phyloP scores from a whole-genome alignment of 1,140 invertebrate genomes.

The Centruroides sculpturatus region DNA sequence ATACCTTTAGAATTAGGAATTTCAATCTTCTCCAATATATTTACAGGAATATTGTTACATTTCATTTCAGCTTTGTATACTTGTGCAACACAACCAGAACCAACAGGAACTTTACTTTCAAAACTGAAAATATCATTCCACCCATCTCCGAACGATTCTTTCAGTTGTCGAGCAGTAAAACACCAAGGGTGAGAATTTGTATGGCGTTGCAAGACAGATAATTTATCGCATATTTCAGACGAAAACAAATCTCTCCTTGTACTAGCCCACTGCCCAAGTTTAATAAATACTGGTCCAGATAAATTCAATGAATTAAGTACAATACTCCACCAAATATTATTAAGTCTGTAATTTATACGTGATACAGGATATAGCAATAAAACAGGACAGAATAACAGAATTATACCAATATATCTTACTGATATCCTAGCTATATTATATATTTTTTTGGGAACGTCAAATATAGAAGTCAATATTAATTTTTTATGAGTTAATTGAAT shows the following conservation, averaged over 20 bases:
- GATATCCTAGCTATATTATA: background rate
- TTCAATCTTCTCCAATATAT: too few relatives aligned
- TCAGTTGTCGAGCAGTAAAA: background rate
- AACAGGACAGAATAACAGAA: background rate
- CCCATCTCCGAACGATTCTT: background rate
- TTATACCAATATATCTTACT: background rate
- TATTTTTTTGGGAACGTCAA: background rate
- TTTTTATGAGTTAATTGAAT: too few relatives aligned
- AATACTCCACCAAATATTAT: background rate
- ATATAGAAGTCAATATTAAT: too few relatives aligned
- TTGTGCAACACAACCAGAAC: background rate
- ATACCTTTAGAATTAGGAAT: too few relatives aligned
- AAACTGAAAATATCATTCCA: background rate
- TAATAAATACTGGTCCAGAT: constrained; percentile 36
- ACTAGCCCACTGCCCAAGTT: constrained; percentile 39
- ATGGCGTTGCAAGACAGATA: constrained; percentile 30
- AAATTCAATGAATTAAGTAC: constrained; percentile 25
- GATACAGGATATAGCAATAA: background rate
- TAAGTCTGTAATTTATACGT: background rate
- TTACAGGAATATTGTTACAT: background rate
- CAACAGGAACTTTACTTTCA: background rate
- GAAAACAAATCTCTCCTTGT: constrained; percentile 35
- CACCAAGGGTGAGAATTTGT: background rate
- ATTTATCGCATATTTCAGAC: constrained; percentile 28
- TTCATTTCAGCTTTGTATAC: background rate